A percentile compares a stretch with the other conserved stretches of the same genome.
Conservation (phyloP, 2,888 invertebrate species). For the Muscina levida region DNA sequence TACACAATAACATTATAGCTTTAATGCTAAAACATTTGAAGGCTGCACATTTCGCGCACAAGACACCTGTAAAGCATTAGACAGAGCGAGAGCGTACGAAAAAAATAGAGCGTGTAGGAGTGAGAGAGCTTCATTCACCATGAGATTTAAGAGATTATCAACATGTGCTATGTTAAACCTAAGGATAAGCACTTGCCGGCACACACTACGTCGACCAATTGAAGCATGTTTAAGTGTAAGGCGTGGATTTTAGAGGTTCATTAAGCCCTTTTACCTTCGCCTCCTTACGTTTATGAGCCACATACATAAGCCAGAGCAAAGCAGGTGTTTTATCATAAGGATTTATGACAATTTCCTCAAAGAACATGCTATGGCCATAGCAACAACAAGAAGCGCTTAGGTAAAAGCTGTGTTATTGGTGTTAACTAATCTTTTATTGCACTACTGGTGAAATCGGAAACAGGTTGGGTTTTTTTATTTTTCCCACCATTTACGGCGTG, state of each 20-base stretch:
- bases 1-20: slow-evolving; percentile 30
- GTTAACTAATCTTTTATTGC: slow-evolving; percentile 17
- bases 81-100: too few species aligned
- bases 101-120: too few species aligned
- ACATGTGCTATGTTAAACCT: slow-evolving; percentile 41
- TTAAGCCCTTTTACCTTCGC: slow-evolving; percentile 58
- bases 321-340: slow-evolving; percentile 33
- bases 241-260: slow-evolving; percentile 64
- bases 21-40: slow-evolving; percentile 2
- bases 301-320: slow-evolving; percentile 21
- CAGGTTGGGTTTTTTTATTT: too few species aligned
- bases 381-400: background rate
- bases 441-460: background rate
- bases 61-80: too few species aligned
- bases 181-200: background rate
- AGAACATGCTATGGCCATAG: background rate
- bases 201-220: background rate
- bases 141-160: slow-evolving; percentile 2
- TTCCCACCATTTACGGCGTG: too few species aligned
- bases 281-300: slow-evolving; percentile 34
- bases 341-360: slow-evolving; percentile 20
- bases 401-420: background rate
- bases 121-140: too few species aligned
- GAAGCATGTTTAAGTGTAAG: slow-evolving; percentile 46
- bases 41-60: background rate